phyloP scores from a whole-genome alignment of 2,113 vertebrate species.

The Ascaphus truei region DNA sequence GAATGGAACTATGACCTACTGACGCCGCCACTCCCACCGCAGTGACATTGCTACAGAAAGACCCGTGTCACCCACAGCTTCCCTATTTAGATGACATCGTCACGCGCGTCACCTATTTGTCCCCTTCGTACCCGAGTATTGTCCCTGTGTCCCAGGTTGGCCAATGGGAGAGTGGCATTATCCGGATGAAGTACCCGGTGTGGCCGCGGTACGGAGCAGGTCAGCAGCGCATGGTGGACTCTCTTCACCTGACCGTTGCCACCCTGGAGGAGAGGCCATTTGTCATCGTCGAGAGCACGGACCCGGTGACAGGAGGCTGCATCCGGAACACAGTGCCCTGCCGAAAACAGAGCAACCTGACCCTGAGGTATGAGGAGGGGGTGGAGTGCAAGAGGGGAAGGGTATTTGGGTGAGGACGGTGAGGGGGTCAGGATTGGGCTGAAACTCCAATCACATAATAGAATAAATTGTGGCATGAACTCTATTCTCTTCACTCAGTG shows the following conservation, averaged over 20 bases:
- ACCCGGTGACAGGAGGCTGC: conserved; percentile 82
- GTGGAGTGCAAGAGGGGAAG: background rate
- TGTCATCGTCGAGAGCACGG: conserved; percentile 92
- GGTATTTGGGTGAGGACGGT: background rate
- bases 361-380: conserved; percentile 61
- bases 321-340: conserved; percentile 96
- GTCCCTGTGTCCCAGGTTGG: conserved; percentile 72
- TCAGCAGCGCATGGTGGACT: conserved; percentile 85
- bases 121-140: no score
- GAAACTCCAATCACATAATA: no score
- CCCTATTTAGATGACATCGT: no score
- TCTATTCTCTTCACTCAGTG: no score
- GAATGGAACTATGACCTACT: no score
- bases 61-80: no score
- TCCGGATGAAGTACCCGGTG: conserved; percentile 93
- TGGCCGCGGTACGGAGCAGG: conserved; percentile 91
- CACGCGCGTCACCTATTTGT: no score
- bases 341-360: conserved; percentile 89
- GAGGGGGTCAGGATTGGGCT: no score
- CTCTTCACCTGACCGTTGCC: conserved; percentile 89
- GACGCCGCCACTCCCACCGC: no score
- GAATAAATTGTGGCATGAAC: no score
- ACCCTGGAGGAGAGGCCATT: conserved; percentile 95
- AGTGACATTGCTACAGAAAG: no score
- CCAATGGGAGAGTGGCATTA: conserved; percentile 81